phyloP scores from a whole-genome alignment of 2,113 vertebrate species.

The Physeter macrocephalus region DNA sequence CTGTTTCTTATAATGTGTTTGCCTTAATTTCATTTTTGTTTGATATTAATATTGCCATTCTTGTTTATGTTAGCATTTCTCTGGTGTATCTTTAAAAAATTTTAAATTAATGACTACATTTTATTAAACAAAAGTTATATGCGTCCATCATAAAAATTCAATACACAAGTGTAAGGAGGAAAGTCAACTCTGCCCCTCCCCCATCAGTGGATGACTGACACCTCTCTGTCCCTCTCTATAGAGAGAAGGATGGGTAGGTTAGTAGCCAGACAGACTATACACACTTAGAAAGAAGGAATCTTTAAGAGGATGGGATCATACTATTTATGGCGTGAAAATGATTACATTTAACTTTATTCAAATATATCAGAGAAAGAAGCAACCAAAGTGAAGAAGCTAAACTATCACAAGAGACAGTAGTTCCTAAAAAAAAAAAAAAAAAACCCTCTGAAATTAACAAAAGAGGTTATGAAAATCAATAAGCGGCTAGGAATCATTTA shows the following conservation, averaged over 20 bases:
- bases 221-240: neutral
- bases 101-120: neutral
- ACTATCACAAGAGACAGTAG: neutral
- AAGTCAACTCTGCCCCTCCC: neutral
- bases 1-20: neutral
- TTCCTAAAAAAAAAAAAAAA: neutral
- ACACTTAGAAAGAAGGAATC: neutral
- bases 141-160: neutral
- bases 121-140: neutral
- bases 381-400: neutral
- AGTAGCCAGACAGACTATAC: neutral
- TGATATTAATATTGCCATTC: neutral
- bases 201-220: neutral
- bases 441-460: neutral
- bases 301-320: neutral
- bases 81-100: neutral
- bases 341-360: neutral
- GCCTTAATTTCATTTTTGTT: neutral
- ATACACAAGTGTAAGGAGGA: neutral
- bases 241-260: neutral
- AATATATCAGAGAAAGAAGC: neutral
- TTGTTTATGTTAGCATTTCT: neutral
- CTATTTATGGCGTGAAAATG: neutral
- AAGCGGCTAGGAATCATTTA: neutral
- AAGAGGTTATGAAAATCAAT: neutral